A percentile compares a stretch with the other conserved stretches of the same genome.
These are phyloP conservation scores for Halyomorpha halys DNA, from an alignment of 1,140 invertebrate genomes.

Conservation along the genomic window DNA sequence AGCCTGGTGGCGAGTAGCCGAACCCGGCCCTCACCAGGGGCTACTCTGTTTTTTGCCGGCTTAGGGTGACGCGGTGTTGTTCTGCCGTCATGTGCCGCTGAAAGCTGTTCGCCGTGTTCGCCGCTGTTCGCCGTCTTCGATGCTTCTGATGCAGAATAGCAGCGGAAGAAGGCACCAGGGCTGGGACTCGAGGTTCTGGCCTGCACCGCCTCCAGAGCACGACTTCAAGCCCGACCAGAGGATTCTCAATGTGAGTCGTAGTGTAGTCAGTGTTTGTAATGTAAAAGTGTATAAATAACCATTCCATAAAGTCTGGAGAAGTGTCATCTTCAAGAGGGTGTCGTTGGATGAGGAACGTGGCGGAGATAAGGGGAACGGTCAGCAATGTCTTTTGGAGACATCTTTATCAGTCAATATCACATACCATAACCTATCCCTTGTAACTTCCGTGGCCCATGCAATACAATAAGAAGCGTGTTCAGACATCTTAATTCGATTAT, in stretches of 20 bases:
- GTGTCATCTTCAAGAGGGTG: too few relatives aligned
- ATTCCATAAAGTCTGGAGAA: too few relatives aligned
- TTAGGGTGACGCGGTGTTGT: background rate
- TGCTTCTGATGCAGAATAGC: conserved; percentile 10
- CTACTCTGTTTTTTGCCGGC: conserved; percentile 10
- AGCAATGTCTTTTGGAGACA: too few relatives aligned
- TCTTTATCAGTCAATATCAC: too few relatives aligned
- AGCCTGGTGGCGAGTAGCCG: background rate
- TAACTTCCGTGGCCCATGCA: too few relatives aligned
- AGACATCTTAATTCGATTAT: too few relatives aligned
- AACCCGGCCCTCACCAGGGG: background rate
- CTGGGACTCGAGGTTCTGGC: conserved; percentile 12
- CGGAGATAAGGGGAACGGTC: too few relatives aligned
- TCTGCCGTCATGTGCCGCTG: background rate
- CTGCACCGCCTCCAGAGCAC: background rate
- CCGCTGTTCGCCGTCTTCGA: background rate
- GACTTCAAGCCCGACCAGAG: conserved; percentile 4
- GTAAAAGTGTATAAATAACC: too few relatives aligned
- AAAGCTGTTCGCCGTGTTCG: background rate
- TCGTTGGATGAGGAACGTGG: too few relatives aligned
- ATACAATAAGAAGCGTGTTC: too few relatives aligned
- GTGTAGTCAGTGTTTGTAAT: too few relatives aligned
- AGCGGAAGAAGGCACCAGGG: conserved; percentile 9
- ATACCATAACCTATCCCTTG: too few relatives aligned
- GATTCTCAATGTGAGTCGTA: conserved; percentile 8